Evolutionary conservation across 2,113 vertebrate species (phyloP).

Genomic region (Isurus oxyrinchus): DNA sequence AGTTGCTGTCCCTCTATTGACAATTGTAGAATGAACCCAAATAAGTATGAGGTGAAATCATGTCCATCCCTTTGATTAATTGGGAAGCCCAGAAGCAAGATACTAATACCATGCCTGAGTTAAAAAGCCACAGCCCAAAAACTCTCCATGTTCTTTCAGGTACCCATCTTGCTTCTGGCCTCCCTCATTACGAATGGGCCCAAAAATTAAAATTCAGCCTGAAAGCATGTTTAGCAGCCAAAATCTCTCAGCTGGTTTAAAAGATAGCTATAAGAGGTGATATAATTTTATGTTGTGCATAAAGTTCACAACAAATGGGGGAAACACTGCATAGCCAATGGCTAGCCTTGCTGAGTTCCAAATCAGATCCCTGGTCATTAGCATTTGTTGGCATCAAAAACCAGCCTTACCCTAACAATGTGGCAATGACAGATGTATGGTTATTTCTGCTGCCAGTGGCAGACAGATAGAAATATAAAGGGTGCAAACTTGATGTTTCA

Average conservation of each 20-base stretch:
- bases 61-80: too few relatives aligned
- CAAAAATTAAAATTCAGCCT: background rate
- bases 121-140: too few relatives aligned
- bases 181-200: too few relatives aligned
- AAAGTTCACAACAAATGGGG: background rate
- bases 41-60: too few relatives aligned
- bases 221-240: background rate
- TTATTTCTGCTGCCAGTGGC: background rate
- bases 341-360: background rate
- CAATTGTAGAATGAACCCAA: too few relatives aligned
- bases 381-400: background rate
- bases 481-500: background rate
- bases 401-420: background rate
- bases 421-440: background rate
- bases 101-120: too few relatives aligned
- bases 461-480: background rate
- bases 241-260: background rate
- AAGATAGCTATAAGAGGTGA: background rate
- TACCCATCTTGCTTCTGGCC: too few relatives aligned
- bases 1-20: too few relatives aligned
- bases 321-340: background rate
- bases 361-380: background rate
- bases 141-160: too few relatives aligned
- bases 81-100: too few relatives aligned
- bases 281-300: background rate